Conservation (phyloP, 2,113 vertebrate genomes). For the Ptychochromis oligacanthus region DNA sequence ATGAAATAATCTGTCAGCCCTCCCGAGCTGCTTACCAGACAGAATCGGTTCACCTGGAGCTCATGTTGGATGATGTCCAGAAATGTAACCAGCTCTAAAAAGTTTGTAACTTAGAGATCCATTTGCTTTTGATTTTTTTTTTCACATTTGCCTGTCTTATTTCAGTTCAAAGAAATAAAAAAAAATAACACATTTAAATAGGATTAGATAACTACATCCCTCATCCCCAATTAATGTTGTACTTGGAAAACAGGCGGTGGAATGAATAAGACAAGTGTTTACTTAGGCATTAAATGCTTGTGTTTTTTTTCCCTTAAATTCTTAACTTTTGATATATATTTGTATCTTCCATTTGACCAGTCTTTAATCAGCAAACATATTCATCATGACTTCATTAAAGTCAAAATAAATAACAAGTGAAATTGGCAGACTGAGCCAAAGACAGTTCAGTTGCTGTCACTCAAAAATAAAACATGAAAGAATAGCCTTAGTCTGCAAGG, state of each 20-base stretch:
- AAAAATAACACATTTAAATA: too few species aligned
- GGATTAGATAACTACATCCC: too few species aligned
- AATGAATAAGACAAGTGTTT: neutral
- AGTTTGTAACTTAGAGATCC: neutral
- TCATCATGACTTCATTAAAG: neutral
- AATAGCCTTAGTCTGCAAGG: neutral
- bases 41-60: slow-evolving; percentile 28
- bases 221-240: neutral
- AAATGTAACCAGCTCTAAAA: slow-evolving; percentile 9
- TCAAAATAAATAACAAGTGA: neutral
- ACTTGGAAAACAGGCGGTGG: neutral
- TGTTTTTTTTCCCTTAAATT: neutral
- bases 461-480: neutral
- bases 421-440: neutral
- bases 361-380: neutral
- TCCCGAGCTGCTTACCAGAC: slow-evolving; percentile 25
- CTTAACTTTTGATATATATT: neutral
- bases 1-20: slow-evolving; percentile 35
- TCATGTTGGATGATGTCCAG: slow-evolving; percentile 22
- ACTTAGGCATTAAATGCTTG: neutral
- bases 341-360: neutral
- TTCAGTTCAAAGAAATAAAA: neutral
- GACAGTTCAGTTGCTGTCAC: slow-evolving; percentile 1
- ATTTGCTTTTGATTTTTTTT: neutral
- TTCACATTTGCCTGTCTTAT: neutral